phyloP scores from a whole-genome alignment of 2,888 invertebrate genomes.

The Periphyllus acericola region DNA sequence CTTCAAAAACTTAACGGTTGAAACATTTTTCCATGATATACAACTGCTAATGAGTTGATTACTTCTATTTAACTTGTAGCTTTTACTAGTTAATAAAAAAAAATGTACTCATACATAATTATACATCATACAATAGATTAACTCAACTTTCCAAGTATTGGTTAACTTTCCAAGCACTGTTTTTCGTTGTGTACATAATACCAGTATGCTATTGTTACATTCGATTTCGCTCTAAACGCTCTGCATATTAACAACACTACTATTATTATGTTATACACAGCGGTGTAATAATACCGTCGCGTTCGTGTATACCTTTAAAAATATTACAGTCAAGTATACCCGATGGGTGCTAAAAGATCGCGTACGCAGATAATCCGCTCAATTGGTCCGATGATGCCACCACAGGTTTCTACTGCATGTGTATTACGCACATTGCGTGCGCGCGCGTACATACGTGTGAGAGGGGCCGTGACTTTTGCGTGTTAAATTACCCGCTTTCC shows the following conservation, averaged over 20 bases:
- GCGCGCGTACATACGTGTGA: neutral
- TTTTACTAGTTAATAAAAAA: no score
- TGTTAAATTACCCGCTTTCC: slow-evolving; percentile 54
- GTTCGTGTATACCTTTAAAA: neutral
- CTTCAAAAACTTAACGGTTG: no score
- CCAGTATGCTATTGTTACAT: neutral
- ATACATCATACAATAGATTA: no score
- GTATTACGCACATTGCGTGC: neutral
- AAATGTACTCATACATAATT: no score
- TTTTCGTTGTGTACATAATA: neutral
- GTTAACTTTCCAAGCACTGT: no score
- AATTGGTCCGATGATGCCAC: slow-evolving; percentile 16
- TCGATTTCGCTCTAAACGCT: no score
- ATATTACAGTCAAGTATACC: neutral
- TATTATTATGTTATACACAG: no score
- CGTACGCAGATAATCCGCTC: slow-evolving; percentile 10
- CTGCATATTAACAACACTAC: no score
- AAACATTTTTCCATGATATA: no score
- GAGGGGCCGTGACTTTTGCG: slow-evolving; percentile 53
- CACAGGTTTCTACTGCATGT: neutral
- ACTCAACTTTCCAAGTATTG: no score
- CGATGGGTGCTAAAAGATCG: neutral
- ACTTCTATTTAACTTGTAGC: no score
- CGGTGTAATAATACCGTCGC: neutral
- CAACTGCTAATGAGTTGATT: no score